phyloP scores from a whole-genome alignment of 2,113 vertebrate species.

The Spea multiplicata region DNA sequence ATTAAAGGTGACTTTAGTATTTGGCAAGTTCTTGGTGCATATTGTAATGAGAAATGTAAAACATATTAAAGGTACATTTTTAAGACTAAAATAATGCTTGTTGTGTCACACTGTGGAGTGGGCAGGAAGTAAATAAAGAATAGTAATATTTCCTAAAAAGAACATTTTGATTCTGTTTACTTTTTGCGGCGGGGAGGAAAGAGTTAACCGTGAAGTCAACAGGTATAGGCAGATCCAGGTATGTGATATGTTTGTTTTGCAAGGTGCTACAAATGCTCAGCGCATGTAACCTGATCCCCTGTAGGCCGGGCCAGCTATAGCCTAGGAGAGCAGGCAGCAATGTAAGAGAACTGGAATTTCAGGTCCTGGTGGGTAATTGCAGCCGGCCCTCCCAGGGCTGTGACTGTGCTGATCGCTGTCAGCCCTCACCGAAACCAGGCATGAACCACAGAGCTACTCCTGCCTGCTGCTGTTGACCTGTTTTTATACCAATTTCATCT shows the following conservation, averaged over 20 bases:
- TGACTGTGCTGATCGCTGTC: slow-evolving; percentile 58
- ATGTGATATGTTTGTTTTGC: slow-evolving; percentile 68
- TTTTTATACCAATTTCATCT: neutral
- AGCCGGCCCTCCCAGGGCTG: slow-evolving; percentile 52
- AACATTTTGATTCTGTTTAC: neutral
- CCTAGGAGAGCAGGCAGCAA: slow-evolving; percentile 65
- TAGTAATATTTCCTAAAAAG: too few relatives aligned
- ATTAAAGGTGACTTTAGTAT: too few relatives aligned
- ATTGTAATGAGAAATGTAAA: too few relatives aligned
- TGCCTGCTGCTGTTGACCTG: slow-evolving; percentile 4
- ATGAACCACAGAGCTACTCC: slow-evolving; percentile 45
- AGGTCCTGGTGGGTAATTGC: slow-evolving; percentile 70
- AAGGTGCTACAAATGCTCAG: slow-evolving; percentile 64
- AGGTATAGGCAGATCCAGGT: slow-evolving; percentile 69
- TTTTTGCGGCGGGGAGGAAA: slow-evolving; percentile 14
- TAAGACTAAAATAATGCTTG: too few relatives aligned
- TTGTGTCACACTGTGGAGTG: too few relatives aligned
- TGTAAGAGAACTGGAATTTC: slow-evolving; percentile 80
- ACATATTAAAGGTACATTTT: too few relatives aligned
- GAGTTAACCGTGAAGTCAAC: slow-evolving; percentile 62
- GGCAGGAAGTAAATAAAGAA: too few relatives aligned
- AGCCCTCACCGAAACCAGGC: slow-evolving; percentile 53
- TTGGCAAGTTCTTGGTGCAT: too few relatives aligned
- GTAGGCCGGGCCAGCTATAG: slow-evolving; percentile 56
- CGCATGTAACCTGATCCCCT: slow-evolving; percentile 66